Conservation (phyloP, 37 sponge, comb jelly and placozoan species). For the Aplysina aerophoba region DNA sequence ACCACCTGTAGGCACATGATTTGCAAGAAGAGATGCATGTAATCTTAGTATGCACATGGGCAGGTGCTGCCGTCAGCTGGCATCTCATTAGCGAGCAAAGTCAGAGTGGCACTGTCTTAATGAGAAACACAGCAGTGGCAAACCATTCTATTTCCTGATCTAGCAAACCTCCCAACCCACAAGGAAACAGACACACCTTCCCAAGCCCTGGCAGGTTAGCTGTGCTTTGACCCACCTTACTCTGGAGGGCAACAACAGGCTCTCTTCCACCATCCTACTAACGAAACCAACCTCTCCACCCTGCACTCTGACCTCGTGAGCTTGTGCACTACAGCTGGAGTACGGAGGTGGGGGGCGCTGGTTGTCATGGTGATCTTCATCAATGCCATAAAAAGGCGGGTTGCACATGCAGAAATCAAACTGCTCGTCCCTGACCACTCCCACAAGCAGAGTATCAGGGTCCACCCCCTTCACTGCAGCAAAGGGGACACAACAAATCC, state of each 20-base stretch:
- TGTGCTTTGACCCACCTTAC: conserved; percentile 59
- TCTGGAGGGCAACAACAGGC: conserved; percentile 56
- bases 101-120: too few relatives aligned
- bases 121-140: too few relatives aligned
- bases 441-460: conserved; percentile 21
- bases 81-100: too few relatives aligned
- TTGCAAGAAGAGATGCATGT: not conserved
- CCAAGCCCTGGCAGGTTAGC: too few relatives aligned
- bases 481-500: too few relatives aligned
- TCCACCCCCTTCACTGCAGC: conserved; percentile 50
- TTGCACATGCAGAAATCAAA: conserved; percentile 98
- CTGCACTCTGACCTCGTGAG: conserved; percentile 67
- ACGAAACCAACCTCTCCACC: conserved; percentile 98
- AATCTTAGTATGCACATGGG: too few relatives aligned
- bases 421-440: conserved; percentile 44
- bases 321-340: conserved; percentile 50
- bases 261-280: conserved; percentile 80
- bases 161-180: too few relatives aligned
- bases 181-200: too few relatives aligned
- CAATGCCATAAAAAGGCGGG: conserved; percentile 92
- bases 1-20: conserved; percentile 67
- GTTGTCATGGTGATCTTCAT: conserved; percentile 33
- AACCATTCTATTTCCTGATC: too few relatives aligned
- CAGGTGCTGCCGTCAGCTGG: too few relatives aligned
- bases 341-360: conserved; percentile 40